phyloP scores from a whole-genome alignment of 1,140 invertebrate genomes.

The Megalopta genalis region DNA sequence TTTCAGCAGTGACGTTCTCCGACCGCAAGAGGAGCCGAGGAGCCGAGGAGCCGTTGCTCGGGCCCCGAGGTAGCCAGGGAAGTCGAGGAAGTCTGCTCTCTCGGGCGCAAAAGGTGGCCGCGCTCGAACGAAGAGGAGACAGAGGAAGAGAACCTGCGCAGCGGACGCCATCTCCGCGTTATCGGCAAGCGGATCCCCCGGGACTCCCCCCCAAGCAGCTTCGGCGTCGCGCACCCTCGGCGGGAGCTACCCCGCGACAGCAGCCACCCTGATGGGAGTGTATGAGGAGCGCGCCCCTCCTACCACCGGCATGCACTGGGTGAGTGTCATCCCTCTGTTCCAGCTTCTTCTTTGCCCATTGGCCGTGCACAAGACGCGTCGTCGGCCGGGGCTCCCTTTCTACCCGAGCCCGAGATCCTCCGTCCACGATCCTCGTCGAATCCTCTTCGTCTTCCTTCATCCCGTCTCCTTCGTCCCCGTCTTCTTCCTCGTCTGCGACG shows the following conservation, averaged over 20 bases:
- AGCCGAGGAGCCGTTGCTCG: too few species aligned
- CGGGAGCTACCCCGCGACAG: slow-evolving; percentile 78
- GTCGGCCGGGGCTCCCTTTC: too few species aligned
- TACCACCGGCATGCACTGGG: slow-evolving; percentile 82
- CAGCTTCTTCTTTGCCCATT: slow-evolving; percentile 45
- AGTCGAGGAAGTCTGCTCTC: too few species aligned
- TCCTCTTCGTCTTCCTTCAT: too few species aligned
- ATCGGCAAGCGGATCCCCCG: slow-evolving; percentile 71
- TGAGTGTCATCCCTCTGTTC: slow-evolving; percentile 72
- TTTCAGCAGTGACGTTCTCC: too few species aligned
- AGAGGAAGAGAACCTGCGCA: slow-evolving; percentile 59
- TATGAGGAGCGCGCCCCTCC: slow-evolving; percentile 82
- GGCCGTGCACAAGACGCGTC: slow-evolving; percentile 30
- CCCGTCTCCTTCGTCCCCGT: too few species aligned
- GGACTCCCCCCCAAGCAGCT: slow-evolving; percentile 70
- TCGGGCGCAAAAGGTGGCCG: slow-evolving; percentile 24
- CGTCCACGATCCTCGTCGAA: background rate
- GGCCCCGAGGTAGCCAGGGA: too few species aligned
- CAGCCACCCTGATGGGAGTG: slow-evolving; percentile 82
- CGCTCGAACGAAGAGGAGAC: slow-evolving; percentile 43
- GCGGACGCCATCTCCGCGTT: slow-evolving; percentile 75
- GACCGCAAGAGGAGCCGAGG: too few species aligned
- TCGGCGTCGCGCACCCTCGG: slow-evolving; percentile 75
- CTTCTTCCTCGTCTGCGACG: too few species aligned
- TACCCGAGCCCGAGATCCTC: too few species aligned